phyloP scores from a whole-genome alignment of 2,797 vertebrate species.

The Aselliscus stoliczkanus region DNA sequence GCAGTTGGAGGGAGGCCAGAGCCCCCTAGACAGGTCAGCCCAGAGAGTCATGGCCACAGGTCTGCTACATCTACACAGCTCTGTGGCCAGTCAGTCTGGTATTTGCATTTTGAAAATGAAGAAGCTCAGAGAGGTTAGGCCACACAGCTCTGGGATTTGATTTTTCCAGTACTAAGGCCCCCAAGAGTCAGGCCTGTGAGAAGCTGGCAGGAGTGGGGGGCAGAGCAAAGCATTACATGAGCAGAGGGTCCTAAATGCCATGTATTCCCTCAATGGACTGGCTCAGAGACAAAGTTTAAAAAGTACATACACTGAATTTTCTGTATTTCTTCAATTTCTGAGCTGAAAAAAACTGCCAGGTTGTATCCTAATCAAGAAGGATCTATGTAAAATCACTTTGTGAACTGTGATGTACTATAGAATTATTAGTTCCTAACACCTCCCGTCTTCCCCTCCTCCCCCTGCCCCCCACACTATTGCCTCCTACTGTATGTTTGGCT shows the following conservation, averaged over 20 bases:
- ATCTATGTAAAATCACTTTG: not conserved
- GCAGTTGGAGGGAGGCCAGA: not conserved
- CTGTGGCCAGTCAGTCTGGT: not conserved
- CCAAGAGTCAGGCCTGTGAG: not conserved
- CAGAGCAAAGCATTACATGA: not conserved
- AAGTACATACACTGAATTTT: not conserved
- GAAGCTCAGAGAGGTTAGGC: not conserved
- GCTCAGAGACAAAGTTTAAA: not conserved
- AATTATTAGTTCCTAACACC: not conserved
- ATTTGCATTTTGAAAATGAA: not conserved
- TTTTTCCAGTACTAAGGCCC: not conserved
- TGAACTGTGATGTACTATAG: not conserved
- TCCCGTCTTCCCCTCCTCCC: not conserved
- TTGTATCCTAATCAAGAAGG: not conserved
- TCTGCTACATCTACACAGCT: not conserved
- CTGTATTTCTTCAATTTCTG: constrained; percentile 21
- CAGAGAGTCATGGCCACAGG: not conserved
- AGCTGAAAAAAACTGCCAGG: not conserved
- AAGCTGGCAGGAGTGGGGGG: not conserved
- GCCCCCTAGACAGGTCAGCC: not conserved
- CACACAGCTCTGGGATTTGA: not conserved
- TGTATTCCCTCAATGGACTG: not conserved
- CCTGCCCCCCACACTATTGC: not conserved
- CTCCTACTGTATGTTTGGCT: not conserved
- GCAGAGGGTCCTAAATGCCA: not conserved